These are phyloP conservation scores for Melinaea marsaeus DNA, from an alignment of 2,888 invertebrate genomes.

Conservation along the genomic window DNA sequence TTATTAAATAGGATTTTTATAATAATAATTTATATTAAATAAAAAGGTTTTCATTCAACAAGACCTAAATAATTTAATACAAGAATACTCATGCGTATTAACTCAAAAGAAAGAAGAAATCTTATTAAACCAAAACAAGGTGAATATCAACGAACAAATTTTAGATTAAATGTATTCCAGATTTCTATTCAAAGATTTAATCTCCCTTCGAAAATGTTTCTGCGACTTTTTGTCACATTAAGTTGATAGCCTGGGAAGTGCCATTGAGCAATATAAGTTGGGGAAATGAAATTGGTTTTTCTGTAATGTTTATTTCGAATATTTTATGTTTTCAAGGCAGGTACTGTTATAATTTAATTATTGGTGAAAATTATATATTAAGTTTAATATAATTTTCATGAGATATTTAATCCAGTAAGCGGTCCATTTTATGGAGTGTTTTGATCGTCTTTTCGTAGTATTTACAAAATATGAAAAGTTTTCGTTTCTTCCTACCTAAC, in stretches of 20 bases:
- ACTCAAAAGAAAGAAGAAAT: background rate
- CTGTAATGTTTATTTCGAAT: constrained; percentile 13
- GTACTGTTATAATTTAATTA: background rate
- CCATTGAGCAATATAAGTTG: constrained; percentile 21
- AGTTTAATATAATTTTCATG: no score
- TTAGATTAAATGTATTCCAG: constrained; percentile 43
- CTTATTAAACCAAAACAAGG: constrained; percentile 1
- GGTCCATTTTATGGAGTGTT: no score
- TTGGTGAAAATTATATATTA: no score
- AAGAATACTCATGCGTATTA: no score
- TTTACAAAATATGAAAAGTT: no score
- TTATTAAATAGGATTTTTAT: background rate
- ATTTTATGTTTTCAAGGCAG: background rate
- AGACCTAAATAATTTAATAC: no score
- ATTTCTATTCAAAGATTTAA: constrained; percentile 42
- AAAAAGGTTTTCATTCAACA: constrained; percentile 1
- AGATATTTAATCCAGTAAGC: no score
- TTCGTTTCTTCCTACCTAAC: no score
- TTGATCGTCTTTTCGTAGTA: no score
- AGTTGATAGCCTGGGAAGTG: constrained; percentile 23
- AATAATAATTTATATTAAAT: background rate
- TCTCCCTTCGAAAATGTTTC: constrained; percentile 25
- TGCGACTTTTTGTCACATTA: constrained; percentile 29
- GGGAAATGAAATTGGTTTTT: constrained; percentile 20
- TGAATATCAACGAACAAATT: constrained; percentile 31